phyloP scores from a whole-genome alignment of 2,797 vertebrate species.

The Miichthys miiuy region DNA sequence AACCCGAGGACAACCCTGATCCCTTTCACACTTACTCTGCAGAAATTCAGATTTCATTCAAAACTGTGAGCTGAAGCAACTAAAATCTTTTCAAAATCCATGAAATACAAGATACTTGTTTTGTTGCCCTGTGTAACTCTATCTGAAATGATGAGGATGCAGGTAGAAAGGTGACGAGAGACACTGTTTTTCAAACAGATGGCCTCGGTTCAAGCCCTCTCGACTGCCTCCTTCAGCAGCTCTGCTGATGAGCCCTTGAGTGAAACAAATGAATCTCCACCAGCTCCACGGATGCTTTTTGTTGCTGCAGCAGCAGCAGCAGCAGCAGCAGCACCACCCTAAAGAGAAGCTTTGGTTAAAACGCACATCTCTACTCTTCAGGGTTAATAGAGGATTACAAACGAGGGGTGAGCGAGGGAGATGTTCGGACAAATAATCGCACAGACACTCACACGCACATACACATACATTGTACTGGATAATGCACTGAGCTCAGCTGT shows the following conservation, averaged over 20 bases:
- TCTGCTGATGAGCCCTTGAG: conserved; percentile 37
- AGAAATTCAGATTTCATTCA: conserved; percentile 4
- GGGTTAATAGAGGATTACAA: conserved; percentile 37
- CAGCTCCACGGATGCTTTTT: neutral
- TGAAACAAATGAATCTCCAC: conserved; percentile 37
- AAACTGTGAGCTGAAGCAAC: neutral
- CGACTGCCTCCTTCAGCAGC: conserved; percentile 1
- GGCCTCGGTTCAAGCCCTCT: conserved; percentile 17
- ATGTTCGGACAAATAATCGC: conserved; percentile 9
- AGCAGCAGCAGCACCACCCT: conserved; percentile 2
- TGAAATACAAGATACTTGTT: neutral
- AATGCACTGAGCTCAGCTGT: conserved; percentile 62
- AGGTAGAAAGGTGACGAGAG: conserved; percentile 10
- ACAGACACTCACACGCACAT: neutral
- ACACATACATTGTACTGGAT: conserved; percentile 10
- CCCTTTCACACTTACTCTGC: neutral
- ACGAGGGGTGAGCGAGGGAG: neutral
- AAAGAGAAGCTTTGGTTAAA: conserved; percentile 26
- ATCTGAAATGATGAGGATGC: neutral
- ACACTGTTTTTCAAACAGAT: neutral
- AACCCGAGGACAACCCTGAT: neutral
- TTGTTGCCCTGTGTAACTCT: neutral
- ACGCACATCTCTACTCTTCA: conserved; percentile 2
- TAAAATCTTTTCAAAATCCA: neutral
- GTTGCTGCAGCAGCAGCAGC: conserved; percentile 1